Conservation (phyloP, 2,113 vertebrate genomes). For the Uria lomvia region DNA sequence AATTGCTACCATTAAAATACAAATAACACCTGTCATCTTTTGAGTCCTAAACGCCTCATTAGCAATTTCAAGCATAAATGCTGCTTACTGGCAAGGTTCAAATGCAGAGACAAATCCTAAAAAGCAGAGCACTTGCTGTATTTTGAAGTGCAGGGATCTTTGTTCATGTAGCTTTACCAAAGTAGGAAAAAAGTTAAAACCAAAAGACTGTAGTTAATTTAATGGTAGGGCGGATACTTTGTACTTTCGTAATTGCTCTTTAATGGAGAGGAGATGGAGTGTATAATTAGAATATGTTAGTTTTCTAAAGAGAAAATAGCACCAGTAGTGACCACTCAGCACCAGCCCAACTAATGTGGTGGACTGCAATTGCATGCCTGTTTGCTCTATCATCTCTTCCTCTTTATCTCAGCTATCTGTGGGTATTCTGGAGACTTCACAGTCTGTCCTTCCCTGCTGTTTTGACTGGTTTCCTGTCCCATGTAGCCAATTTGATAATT, state of each 20-base stretch:
- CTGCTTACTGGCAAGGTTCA: neutral
- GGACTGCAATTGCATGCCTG: neutral
- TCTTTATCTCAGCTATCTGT: neutral
- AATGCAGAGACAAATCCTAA: neutral
- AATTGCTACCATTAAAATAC: neutral
- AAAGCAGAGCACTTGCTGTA: neutral
- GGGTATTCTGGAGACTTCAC: neutral
- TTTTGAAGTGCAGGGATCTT: neutral
- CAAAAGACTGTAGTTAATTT: neutral
- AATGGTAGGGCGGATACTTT: neutral
- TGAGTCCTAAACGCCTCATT: neutral
- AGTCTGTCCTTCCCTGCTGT: neutral
- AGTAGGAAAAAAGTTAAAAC: neutral
- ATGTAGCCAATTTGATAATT: neutral
- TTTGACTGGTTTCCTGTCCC: neutral
- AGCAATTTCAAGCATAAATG: neutral
- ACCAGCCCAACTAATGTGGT: neutral
- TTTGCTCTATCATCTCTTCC: neutral
- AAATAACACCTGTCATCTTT: neutral
- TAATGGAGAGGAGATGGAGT: neutral
- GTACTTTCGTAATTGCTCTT: neutral
- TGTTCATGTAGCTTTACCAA: neutral
- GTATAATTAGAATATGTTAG: neutral
- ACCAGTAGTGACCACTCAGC: neutral
- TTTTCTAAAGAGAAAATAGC: neutral